phyloP scores from a whole-genome alignment of 2,888 invertebrate genomes.

The Cosmia pyralina region DNA sequence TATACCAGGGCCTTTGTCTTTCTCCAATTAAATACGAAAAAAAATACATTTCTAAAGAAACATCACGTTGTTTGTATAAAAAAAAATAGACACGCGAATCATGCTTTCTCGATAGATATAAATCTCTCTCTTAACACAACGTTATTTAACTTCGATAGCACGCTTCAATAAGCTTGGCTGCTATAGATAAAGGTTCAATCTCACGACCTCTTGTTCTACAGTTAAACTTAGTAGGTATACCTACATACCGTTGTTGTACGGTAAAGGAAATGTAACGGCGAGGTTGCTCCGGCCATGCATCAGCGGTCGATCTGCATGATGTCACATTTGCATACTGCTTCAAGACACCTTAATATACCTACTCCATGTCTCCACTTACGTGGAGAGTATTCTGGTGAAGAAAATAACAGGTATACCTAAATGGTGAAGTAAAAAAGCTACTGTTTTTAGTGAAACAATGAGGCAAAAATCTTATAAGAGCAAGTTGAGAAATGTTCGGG shows the following conservation, averaged over 20 bases:
- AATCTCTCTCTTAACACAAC: constrained; percentile 1
- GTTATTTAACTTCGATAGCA: constrained; percentile 14
- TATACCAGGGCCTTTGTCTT: neutral
- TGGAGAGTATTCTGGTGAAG: neutral
- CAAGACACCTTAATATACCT: constrained; percentile 21
- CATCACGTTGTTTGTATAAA: neutral
- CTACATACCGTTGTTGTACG: neutral
- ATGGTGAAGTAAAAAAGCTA: too few species aligned
- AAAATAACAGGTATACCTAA: neutral
- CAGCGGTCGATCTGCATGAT: constrained; percentile 36
- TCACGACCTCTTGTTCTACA: constrained; percentile 2
- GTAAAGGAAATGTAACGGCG: constrained; percentile 25
- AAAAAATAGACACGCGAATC: neutral
- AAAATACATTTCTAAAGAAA: neutral
- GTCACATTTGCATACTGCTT: constrained; percentile 50
- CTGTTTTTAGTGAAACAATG: too few species aligned
- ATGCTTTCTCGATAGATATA: neutral
- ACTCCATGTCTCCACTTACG: neutral
- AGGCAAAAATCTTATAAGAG: too few species aligned
- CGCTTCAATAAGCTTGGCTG: constrained; percentile 4
- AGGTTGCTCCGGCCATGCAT: constrained; percentile 26
- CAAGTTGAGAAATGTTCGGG: too few species aligned
- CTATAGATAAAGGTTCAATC: constrained; percentile 2
- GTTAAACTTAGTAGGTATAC: neutral
- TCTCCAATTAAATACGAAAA: neutral